These are phyloP conservation scores for Telmatochromis brichardi DNA, from an alignment of 2,113 vertebrate genomes.

Conservation along the genomic window DNA sequence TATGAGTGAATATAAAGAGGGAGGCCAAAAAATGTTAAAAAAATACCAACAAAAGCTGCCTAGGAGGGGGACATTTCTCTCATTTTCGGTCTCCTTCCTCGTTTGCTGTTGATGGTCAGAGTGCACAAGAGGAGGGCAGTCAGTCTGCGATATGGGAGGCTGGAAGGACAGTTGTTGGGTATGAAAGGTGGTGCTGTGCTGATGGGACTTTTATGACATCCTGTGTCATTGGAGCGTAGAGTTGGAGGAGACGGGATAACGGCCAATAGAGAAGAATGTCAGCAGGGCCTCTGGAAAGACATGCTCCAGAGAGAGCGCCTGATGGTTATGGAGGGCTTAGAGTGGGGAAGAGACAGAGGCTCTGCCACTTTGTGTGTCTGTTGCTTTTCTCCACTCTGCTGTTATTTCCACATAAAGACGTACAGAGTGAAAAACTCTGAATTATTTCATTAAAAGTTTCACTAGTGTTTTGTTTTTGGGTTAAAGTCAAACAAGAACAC, in stretches of 20 bases:
- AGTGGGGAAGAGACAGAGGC: not conserved
- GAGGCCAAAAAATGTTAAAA: not conserved
- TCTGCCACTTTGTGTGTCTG: not conserved
- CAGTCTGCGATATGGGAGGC: not conserved
- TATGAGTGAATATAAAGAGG: not conserved
- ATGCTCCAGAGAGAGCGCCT: not conserved
- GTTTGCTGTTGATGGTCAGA: not conserved
- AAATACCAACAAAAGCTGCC: not conserved
- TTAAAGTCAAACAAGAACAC: not conserved
- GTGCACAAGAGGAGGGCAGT: not conserved
- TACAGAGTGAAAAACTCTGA: not conserved
- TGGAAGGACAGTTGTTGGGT: conserved; percentile 11
- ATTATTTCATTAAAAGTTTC: not conserved
- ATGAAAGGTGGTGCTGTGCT: conserved; percentile 17
- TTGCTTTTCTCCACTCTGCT: not conserved
- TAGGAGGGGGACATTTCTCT: not conserved
- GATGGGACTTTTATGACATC: conserved; percentile 51
- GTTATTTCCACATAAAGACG: not conserved
- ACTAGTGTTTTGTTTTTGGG: not conserved
- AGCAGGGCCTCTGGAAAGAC: conserved; percentile 20
- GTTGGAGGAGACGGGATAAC: not conserved
- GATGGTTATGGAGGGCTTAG: not conserved
- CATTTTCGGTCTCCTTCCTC: not conserved
- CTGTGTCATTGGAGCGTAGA: conserved; percentile 6
- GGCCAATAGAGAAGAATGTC: conserved; percentile 6